These are phyloP conservation scores for Platorchestia sp. DNA, from an alignment of 1,140 invertebrate genomes.

Conservation along the genomic window DNA sequence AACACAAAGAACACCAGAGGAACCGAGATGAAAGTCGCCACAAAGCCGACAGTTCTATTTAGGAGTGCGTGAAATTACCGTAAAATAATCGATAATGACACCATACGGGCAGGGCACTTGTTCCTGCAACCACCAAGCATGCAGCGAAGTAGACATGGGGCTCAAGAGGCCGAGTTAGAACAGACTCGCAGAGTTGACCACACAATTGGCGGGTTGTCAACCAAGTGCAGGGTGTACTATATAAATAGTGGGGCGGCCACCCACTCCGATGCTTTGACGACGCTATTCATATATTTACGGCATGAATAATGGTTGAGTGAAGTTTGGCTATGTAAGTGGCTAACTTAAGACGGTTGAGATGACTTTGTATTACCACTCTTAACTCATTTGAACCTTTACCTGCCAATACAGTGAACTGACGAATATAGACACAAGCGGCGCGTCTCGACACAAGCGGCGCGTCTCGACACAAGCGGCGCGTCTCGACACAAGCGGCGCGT, in stretches of 20 bases:
- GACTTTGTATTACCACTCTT: too few relatives aligned
- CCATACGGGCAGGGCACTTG: not conserved
- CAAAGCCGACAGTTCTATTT: not conserved
- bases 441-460: too few relatives aligned
- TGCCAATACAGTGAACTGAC: too few relatives aligned
- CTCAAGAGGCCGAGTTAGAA: not conserved
- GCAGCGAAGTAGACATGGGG: not conserved
- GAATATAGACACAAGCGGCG: too few relatives aligned
- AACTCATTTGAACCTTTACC: too few relatives aligned
- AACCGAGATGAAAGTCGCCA: not conserved
- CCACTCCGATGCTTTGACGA: too few relatives aligned
- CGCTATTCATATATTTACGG: too few relatives aligned
- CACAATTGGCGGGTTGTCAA: not conserved
- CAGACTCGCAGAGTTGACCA: not conserved
- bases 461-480: too few relatives aligned
- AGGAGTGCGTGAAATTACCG: conserved; percentile 6
- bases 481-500: too few relatives aligned
- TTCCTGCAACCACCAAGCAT: not conserved
- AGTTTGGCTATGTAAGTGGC: too few relatives aligned
- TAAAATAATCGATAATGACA: not conserved
- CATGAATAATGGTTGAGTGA: too few relatives aligned
- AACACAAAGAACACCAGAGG: not conserved
- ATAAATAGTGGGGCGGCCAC: not conserved
- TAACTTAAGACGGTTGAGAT: too few relatives aligned
- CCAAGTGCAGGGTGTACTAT: not conserved